Percentiles rank a stretch among this genome's conserved stretches.
These are phyloP conservation scores for Notarius lentiginosus DNA, from an alignment of 2,113 vertebrate species.

Conservation along the genomic window DNA sequence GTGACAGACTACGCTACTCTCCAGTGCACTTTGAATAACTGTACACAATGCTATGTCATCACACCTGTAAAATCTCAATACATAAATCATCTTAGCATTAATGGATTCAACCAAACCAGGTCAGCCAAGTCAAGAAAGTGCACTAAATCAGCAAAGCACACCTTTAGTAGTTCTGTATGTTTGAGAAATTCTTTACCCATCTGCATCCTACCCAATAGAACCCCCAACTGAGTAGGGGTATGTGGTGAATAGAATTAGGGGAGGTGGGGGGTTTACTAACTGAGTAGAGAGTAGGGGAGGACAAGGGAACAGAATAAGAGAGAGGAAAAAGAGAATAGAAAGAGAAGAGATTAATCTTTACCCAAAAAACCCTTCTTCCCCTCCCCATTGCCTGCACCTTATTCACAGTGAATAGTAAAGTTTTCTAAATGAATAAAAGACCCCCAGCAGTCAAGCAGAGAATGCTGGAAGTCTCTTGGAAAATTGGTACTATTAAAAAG, in stretches of 20 bases:
- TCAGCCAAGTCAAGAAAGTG: neutral
- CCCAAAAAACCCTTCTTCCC: constrained; percentile 63
- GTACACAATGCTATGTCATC: constrained; percentile 52
- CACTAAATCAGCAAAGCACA: neutral
- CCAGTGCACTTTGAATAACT: constrained; percentile 70
- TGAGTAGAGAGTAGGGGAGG: constrained; percentile 64
- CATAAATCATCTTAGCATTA: neutral
- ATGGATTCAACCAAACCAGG: neutral
- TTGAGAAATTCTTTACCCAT: constrained; percentile 53
- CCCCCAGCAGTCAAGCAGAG: constrained; percentile 67
- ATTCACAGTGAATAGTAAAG: constrained; percentile 73
- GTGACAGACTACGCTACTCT: constrained; percentile 72
- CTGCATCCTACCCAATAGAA: constrained; percentile 59
- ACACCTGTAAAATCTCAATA: neutral
- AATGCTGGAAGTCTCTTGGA: constrained; percentile 67
- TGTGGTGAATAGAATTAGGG: constrained; percentile 69
- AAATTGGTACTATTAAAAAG: constrained; percentile 63
- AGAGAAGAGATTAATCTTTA: constrained; percentile 76
- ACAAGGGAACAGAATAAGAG: constrained; percentile 60
- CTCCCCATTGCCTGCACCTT: constrained; percentile 62
- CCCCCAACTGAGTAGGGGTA: constrained; percentile 67
- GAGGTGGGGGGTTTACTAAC: constrained; percentile 54
- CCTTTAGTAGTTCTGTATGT: constrained; percentile 11
- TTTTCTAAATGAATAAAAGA: constrained; percentile 68
- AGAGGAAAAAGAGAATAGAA: constrained; percentile 67